Conservation (phyloP, 2,113 vertebrate genomes). For the Perca schrenkii region DNA sequence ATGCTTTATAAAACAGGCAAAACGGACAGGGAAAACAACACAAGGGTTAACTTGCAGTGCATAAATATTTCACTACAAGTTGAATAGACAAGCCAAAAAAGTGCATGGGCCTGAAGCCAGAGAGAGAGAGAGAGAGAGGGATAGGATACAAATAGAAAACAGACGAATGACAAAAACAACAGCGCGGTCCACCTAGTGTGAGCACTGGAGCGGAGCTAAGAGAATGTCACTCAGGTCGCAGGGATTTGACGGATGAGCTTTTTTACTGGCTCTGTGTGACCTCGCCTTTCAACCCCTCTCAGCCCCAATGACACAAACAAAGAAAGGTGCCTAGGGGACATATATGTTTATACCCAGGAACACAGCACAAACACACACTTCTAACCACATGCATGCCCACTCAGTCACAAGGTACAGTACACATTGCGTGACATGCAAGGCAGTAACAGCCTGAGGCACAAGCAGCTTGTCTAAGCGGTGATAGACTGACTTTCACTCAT, state of each 20-base stretch:
- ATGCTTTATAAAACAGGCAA: too few species aligned
- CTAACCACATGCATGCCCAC: slow-evolving; percentile 13
- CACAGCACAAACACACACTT: slow-evolving; percentile 15
- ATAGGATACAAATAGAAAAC: slow-evolving; percentile 77
- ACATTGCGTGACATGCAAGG: slow-evolving; percentile 20
- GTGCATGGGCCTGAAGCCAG: slow-evolving; percentile 47
- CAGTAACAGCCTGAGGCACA: slow-evolving; percentile 18
- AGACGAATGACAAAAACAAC: slow-evolving; percentile 76
- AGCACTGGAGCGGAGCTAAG: slow-evolving; percentile 64
- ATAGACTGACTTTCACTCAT: slow-evolving; percentile 22
- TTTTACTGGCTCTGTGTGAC: slow-evolving; percentile 70
- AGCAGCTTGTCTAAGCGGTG: slow-evolving; percentile 25
- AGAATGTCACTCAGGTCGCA: slow-evolving; percentile 77
- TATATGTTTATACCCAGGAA: slow-evolving; percentile 1
- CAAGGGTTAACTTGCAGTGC: slow-evolving; percentile 32
- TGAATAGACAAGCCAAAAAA: slow-evolving; percentile 57
- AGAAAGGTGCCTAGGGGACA: slow-evolving; percentile 16
- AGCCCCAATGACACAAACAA: slow-evolving; percentile 70
- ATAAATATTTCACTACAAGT: slow-evolving; percentile 75
- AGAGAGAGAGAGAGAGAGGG: neutral
- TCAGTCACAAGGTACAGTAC: slow-evolving; percentile 15
- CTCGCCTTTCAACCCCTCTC: slow-evolving; percentile 75
- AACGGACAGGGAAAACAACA: too few species aligned
- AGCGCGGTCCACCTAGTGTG: slow-evolving; percentile 59
- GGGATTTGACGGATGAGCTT: slow-evolving; percentile 79